Conservation (phyloP, 2,888 invertebrate species). For the Standfussiana lucernea region DNA sequence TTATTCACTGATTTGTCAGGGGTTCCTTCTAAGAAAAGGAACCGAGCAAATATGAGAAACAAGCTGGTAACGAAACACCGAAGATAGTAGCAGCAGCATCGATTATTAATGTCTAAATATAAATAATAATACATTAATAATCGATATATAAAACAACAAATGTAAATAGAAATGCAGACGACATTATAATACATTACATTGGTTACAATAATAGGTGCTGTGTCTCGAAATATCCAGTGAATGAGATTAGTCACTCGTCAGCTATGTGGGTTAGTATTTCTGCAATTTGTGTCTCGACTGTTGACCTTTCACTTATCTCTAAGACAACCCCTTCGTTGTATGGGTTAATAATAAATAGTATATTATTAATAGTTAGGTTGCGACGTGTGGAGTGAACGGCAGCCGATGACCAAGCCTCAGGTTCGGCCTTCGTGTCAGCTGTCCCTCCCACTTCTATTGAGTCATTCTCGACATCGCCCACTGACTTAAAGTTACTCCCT, state of each 20-base stretch:
- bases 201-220: conserved; percentile 55
- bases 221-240: conserved; percentile 56
- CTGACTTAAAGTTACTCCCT: conserved; percentile 72
- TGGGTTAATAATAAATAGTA: conserved; percentile 53
- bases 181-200: conserved; percentile 46
- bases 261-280: conserved; percentile 65
- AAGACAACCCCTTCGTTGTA: conserved; percentile 54
- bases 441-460: conserved; percentile 84
- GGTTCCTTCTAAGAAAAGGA: conserved; percentile 39
- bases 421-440: conserved; percentile 80
- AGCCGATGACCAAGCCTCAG: conserved; percentile 81
- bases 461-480: conserved; percentile 82
- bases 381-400: conserved; percentile 70
- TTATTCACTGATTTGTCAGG: conserved; percentile 56
- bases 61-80: conserved; percentile 2
- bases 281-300: conserved; percentile 56
- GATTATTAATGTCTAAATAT: conserved; percentile 17
- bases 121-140: no score
- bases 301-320: conserved; percentile 66
- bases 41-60: conserved; percentile 17
- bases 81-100: conserved; percentile 23
- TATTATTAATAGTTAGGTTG: conserved; percentile 58
- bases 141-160: conserved; percentile 32
- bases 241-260: conserved; percentile 62
- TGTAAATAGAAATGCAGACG: conserved; percentile 35